Evolutionary conservation across 1,140 invertebrate genomes (phyloP), one percentile per base, ranked within the genome.

Genomic region (Lepidurus packardi): DNA sequence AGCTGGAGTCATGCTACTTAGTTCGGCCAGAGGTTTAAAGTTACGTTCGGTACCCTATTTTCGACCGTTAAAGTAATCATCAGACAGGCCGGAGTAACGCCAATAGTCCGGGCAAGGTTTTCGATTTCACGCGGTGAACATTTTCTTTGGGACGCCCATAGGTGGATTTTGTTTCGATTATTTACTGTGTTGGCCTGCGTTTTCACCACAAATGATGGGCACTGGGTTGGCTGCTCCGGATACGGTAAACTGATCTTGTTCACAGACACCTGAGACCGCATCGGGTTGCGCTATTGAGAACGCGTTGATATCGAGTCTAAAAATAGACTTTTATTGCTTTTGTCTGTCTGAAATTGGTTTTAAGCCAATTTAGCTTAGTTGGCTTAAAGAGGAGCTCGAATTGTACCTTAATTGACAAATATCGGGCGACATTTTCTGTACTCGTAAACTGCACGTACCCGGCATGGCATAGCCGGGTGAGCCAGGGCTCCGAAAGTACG

Each of bases 161-260:
- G 0, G 75, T 43, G n/a, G 3, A 78, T 7, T 45, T 73, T 34
- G 0, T 2, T 34, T 34, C 34, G 34, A 34, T 34, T 34, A 79
- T 81, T 84, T 84, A 89, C 89, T 85, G 83, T 94, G 93, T 84
- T 94, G 92, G 9, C 92, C 92, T 0, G 88, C 88, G 85, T 94
- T 93, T 82, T 92, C 90, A 9, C 93, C 93, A 84, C 93, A 95
- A 77, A 95, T 88, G 25, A 85, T 84, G 0, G 92, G 91, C 2
- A 92, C 89, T 0, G 89, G 89, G 73, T 90, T 87, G 9, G 87
- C 85, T 1, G 89, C 90, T 7, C 92, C 92, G 0, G 89, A 89
- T 24, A 41, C 43, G 7, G 88, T 88, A 73, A 94, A 83, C 7
- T 89, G 88, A 83, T 94, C 93, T 0, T 87, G 89, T 5, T 86